Evolutionary conservation across 2,888 invertebrate genomes (phyloP).

Genomic region (Conistra vaccinii): DNA sequence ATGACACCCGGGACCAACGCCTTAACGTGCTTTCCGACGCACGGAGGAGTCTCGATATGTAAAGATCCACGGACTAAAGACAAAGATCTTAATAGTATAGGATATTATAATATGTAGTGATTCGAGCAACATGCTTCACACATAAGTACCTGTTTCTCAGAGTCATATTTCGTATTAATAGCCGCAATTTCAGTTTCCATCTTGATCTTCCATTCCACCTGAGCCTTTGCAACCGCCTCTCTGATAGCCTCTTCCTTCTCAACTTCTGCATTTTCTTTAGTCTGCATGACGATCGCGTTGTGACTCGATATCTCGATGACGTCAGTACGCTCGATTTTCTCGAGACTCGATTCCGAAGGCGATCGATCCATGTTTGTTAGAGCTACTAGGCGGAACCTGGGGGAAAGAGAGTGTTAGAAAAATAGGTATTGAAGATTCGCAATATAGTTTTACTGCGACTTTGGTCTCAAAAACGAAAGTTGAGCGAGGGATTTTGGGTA

Average conservation of each 20-base stretch:
- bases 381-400: slow-evolving; percentile 93
- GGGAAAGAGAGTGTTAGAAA: background rate
- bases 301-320: slow-evolving; percentile 92
- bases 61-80: no score
- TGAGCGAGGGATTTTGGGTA: background rate
- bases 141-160: slow-evolving; percentile 88
- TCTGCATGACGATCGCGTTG: slow-evolving; percentile 92
- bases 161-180: slow-evolving; percentile 86
- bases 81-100: no score
- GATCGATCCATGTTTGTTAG: slow-evolving; percentile 94
- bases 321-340: slow-evolving; percentile 93
- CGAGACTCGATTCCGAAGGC: slow-evolving; percentile 94
- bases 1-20: no score
- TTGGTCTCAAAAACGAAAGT: background rate
- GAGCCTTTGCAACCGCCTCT: slow-evolving; percentile 89
- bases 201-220: slow-evolving; percentile 91
- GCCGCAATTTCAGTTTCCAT: slow-evolving; percentile 74
- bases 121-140: background rate
- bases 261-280: slow-evolving; percentile 92
- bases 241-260: slow-evolving; percentile 90
- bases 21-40: no score
- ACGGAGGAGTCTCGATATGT: no score
- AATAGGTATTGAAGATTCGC: background rate
- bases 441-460: background rate
- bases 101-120: no score